Evolutionary conservation across 2,888 invertebrate species (phyloP).

Genomic region (Ariolimax columbianus): DNA sequence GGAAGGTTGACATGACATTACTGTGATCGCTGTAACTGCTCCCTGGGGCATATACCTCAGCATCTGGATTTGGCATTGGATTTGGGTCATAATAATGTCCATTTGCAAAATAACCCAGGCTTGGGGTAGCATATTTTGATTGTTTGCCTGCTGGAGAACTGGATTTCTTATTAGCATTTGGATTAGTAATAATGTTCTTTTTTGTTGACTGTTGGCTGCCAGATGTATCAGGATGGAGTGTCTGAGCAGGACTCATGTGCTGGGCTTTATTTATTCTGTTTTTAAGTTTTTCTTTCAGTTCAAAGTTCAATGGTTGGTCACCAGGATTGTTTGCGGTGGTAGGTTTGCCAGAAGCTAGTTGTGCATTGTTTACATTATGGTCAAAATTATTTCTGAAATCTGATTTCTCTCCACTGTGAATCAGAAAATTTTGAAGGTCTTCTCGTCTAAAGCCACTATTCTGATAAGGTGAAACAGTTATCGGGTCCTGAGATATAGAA

Average conservation of each 20-base stretch:
- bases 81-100: conserved; percentile 71
- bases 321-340: not conserved
- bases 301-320: not conserved
- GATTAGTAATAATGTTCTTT: conserved; percentile 51
- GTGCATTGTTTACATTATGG: not conserved
- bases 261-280: not conserved
- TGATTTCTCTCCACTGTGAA: conserved; percentile 27
- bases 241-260: not conserved
- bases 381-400: not conserved
- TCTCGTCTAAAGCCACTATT: conserved; percentile 32
- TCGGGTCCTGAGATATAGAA: not conserved
- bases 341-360: not conserved
- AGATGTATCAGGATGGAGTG: not conserved
- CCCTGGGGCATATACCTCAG: conserved; percentile 70
- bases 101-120: conserved; percentile 69
- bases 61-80: conserved; percentile 60
- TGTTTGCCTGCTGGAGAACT: conserved; percentile 1
- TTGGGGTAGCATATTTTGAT: conserved; percentile 27
- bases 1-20: conserved; percentile 69
- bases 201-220: conserved; percentile 30
- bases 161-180: conserved; percentile 41
- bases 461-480: not conserved
- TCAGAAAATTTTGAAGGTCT: conserved; percentile 43
- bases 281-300: conserved; percentile 7
- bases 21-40: conserved; percentile 73